Evolutionary conservation across 2,888 invertebrate species (phyloP), one percentile per base, ranked within the genome.

Genomic region (Phoenoteleia sp.): DNA sequence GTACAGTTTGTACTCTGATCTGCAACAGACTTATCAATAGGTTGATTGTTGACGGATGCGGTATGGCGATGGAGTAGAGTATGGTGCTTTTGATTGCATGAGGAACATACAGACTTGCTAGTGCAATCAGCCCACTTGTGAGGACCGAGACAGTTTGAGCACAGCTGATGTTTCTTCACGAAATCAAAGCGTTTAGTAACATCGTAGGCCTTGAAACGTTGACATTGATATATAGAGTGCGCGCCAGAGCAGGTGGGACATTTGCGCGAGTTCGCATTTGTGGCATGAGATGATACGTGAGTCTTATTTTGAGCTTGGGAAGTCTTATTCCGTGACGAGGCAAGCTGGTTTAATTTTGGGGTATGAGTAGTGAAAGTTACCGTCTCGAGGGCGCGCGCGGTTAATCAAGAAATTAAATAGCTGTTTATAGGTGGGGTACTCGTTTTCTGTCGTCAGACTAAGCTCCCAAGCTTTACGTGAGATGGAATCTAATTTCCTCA

Each of bases 391-490:
- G n/a, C n/a, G n/a, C 13, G 66, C 47, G 2, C 33, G 47, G 33
- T 21, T 33, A 7, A 49, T 1, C 9, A 49, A 23, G 11, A 67
- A 67, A 2, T 5, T 2, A 7, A n/a, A n/a, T 3, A 67, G 23
- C 11, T 7, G 5, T 1, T 19, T 5, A 17, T 36, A 52, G 3
- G 25, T 9, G 2, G 67, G 67, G 33, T 36, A 67, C 3, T 7
- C 25, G 2, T 1, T n/a, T 11, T 39, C 23, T 5, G 4, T 27
- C 6, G 4, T 6, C 1, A 39, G 15, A 25, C 42, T 42, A 3
- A 62, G 25, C 6, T 69, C 56, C 42, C 49, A 74, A 1, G 49
- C 72, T n/a, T 36, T 60, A 6, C 60, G 42, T 0, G 49, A 13
- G 13, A 9, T 49, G 0, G 49, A 5, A 58, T 74, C 72, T 0